These are phyloP conservation scores for Lamprotornis superbus DNA, from an alignment of 2,113 vertebrate genomes.

Conservation along the genomic window DNA sequence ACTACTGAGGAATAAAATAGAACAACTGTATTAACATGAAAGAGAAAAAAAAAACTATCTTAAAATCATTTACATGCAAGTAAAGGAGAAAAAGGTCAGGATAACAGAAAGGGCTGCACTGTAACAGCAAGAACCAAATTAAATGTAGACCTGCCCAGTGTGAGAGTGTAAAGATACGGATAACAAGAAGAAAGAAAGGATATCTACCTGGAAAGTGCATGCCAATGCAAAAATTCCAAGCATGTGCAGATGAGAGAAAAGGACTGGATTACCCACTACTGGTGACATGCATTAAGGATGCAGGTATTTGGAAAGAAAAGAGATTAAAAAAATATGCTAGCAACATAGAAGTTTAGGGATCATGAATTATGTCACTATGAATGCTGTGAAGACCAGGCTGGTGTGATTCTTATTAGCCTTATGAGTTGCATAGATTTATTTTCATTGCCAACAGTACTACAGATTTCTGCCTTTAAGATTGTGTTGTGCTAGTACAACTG, in stretches of 20 bases:
- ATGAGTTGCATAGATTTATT: fast-evolving
- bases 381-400: not conserved
- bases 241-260: not conserved
- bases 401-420: not conserved
- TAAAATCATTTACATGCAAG: not conserved
- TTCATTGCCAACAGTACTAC: not conserved
- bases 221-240: not conserved
- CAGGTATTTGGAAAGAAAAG: not conserved
- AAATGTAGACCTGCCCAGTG: not conserved
- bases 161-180: not conserved
- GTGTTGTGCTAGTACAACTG: not conserved
- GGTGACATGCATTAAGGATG: not conserved
- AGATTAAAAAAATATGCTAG: not conserved
- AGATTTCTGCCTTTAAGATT: not conserved
- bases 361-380: not conserved
- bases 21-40: not conserved
- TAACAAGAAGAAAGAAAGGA: not conserved
- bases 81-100: not conserved
- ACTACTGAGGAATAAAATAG: not conserved
- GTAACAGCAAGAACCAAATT: not conserved
- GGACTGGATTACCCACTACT: not conserved
- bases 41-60: not conserved
- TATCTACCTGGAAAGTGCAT: not conserved
- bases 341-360: not conserved
- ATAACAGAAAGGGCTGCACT: not conserved